These are phyloP conservation scores for Eupithecia vulgata DNA, from an alignment of 2,888 invertebrate genomes.

Conservation along the genomic window DNA sequence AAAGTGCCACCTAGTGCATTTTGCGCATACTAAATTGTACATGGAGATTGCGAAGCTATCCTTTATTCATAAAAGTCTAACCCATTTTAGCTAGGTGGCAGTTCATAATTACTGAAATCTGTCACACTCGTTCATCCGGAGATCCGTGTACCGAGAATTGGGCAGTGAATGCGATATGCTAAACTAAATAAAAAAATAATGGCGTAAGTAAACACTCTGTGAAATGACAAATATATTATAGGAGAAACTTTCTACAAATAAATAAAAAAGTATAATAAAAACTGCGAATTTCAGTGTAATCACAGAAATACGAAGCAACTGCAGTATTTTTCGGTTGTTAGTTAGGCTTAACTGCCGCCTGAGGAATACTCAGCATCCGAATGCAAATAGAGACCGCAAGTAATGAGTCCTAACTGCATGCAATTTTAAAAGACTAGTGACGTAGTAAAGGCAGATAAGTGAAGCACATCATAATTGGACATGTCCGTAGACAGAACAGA, in stretches of 20 bases:
- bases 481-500: neutral
- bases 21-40: too few species aligned
- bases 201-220: neutral
- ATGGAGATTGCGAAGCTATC: too few species aligned
- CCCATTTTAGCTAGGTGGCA: too few species aligned
- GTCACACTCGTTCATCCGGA: too few species aligned
- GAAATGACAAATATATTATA: neutral
- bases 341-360: conserved; percentile 46
- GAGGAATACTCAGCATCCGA: conserved; percentile 54
- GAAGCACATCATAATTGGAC: neutral
- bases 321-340: conserved; percentile 46
- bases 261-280: neutral
- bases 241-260: neutral
- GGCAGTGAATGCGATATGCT: too few species aligned
- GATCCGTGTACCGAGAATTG: too few species aligned
- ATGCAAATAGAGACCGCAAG: conserved; percentile 70
- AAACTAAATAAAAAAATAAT: too few species aligned
- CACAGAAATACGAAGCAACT: conserved; percentile 40
- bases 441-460: conserved; percentile 14
- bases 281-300: conserved; percentile 28
- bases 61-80: too few species aligned
- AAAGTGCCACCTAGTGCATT: too few species aligned
- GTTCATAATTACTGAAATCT: too few species aligned
- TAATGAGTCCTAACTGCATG: conserved; percentile 74
- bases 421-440: conserved; percentile 67